Conservation (phyloP, 2,113 vertebrate species). For the Lagenorhynchus albirostris region DNA sequence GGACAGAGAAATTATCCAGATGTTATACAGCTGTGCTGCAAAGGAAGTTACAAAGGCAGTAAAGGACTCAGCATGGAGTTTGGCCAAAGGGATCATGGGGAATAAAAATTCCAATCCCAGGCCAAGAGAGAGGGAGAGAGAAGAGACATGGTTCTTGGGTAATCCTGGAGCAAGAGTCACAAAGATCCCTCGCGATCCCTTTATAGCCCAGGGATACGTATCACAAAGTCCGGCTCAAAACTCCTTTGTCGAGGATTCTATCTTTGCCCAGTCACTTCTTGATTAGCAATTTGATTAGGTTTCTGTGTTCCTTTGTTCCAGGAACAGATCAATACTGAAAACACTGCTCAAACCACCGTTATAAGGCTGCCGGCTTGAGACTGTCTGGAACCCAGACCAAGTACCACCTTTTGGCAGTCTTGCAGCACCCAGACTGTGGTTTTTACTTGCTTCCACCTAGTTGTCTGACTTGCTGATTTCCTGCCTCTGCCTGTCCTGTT, state of each 20-base stretch:
- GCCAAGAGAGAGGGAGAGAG: neutral
- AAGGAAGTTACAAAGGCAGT: neutral
- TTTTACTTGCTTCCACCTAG: neutral
- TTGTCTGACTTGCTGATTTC: neutral
- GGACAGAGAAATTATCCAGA: constrained; percentile 15
- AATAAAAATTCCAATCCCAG: neutral
- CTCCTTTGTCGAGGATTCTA: neutral
- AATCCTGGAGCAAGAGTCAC: neutral
- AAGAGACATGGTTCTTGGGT: neutral
- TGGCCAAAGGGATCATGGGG: neutral
- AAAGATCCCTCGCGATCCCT: neutral
- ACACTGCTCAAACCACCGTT: neutral
- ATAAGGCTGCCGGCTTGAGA: neutral
- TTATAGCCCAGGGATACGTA: neutral
- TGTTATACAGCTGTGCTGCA: constrained; percentile 35
- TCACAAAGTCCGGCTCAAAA: neutral
- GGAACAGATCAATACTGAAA: neutral
- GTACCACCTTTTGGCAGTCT: neutral
- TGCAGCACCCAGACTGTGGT: neutral
- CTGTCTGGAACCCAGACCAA: neutral
- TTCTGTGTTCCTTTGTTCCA: neutral
- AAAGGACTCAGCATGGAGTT: neutral
- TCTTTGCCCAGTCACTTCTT: neutral
- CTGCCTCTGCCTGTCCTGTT: neutral
- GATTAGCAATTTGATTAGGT: neutral